Evolutionary conservation across 2,888 invertebrate species (phyloP).

Genomic region (Monochamus alternatus): DNA sequence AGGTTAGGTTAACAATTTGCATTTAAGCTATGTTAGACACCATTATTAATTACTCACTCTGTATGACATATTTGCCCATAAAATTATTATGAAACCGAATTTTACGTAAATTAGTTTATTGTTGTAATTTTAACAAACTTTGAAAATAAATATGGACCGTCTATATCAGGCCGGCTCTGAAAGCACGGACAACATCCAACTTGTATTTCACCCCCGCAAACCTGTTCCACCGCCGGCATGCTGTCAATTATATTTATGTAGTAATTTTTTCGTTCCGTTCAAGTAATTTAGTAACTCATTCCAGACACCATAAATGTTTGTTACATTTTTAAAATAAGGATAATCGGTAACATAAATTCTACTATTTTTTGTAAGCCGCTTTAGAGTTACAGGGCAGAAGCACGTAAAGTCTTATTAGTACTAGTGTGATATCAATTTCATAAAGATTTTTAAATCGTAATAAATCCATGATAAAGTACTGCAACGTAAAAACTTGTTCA

Average conservation of each 20-base stretch:
- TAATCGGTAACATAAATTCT: slow-evolving; percentile 49
- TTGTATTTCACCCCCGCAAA: slow-evolving; percentile 51
- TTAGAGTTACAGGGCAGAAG: slow-evolving; percentile 30
- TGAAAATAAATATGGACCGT: background rate
- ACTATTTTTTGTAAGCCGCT: slow-evolving; percentile 29
- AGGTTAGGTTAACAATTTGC: too few relatives aligned
- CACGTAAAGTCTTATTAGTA: slow-evolving; percentile 33
- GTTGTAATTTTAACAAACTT: background rate
- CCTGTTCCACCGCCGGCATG: slow-evolving; percentile 54
- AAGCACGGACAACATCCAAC: slow-evolving; percentile 30
- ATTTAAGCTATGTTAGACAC: too few relatives aligned
- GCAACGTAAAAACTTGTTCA: background rate
- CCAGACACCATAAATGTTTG: slow-evolving; percentile 56
- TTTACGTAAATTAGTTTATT: background rate
- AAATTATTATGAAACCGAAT: background rate
- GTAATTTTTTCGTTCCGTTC: slow-evolving; percentile 49
- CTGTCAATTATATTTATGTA: slow-evolving; percentile 56
- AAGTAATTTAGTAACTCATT: slow-evolving; percentile 56
- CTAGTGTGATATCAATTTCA: background rate
- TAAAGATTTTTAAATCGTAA: background rate
- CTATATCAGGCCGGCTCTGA: slow-evolving; percentile 21
- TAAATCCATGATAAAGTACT: background rate
- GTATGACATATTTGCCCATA: too few relatives aligned
- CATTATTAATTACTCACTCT: too few relatives aligned
- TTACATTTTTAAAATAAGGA: slow-evolving; percentile 50